phyloP scores from a whole-genome alignment of 2,113 vertebrate genomes.

The Phodopus roborovskii region DNA sequence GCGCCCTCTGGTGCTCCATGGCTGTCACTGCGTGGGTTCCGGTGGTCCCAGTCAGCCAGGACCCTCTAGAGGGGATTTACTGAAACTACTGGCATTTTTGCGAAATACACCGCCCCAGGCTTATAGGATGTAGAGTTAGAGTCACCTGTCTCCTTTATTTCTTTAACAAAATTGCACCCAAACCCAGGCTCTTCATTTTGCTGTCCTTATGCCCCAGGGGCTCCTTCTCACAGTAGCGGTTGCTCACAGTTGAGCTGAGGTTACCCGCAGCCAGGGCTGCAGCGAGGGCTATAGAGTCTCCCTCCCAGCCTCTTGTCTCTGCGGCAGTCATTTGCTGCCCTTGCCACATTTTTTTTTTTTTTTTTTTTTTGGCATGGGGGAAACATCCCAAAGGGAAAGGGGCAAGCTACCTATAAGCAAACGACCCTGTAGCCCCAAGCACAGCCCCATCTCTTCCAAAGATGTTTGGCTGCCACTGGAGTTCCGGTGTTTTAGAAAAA shows the following conservation, averaged over 20 bases:
- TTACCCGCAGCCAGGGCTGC: not conserved
- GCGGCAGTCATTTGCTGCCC: not conserved
- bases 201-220: not conserved
- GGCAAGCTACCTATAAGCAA: not conserved
- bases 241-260: not conserved
- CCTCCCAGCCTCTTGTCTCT: not conserved
- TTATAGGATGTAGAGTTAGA: not conserved
- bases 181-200: not conserved
- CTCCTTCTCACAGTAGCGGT: not conserved
- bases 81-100: rapidly evolving
- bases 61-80: not conserved
- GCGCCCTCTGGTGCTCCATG: conserved; percentile 69
- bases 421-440: not conserved
- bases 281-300: not conserved
- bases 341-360: not conserved
- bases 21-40: not conserved
- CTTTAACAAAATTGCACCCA: not conserved
- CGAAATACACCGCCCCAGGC: not conserved
- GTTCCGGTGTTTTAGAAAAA: conserved; percentile 7
- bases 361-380: not conserved
- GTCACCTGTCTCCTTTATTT: not conserved
- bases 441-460: not conserved
- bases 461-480: not conserved
- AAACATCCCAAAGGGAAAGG: not conserved
- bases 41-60: not conserved